Base-by-base conservation (phyloP, 1,140 invertebrate genomes). In the Halesus radiatus region DNA sequence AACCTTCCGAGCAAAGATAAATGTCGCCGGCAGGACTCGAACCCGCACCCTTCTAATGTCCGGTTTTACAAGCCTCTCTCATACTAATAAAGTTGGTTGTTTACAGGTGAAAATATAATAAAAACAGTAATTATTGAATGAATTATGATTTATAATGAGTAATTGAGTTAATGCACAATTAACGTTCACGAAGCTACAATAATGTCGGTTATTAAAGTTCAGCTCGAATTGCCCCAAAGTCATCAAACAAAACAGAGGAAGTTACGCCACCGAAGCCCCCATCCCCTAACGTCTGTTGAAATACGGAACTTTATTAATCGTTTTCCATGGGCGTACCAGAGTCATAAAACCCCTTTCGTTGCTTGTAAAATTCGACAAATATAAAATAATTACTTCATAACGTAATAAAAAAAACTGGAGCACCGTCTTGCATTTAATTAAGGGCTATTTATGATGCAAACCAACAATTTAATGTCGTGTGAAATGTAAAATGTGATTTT, bases 171-270 rank as follows among this genome's bases (percentile, higher is more conserved):
- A n/a, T 18, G 5, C 20, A 23, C n/a, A n/a, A n/a, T 60, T 60
- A 60, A 60, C 23, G 18, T 60, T 23, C 56, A 15, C 56, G 10
- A 60, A 60, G 56, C 56, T 60, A 60, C 23, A 60, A 60, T 60
- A 60, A 60, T 60, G 18, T 18, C 23, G 56, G 56, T 20, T 60
- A 60, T 60, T 23, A 60, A 60, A 60, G 56, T 60, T 60, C 56
- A 60, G 16, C 20, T 13, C 16, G 16, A 20, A 56, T 20, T 56
- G 53, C 13, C 53, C 32, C 37, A n/a, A n/a, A 56, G 54, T 4
- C 54, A 22, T 56, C 54, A 20, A 60, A 60, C 20, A 60, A 60
- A 45, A 60, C 18, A 18, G 56, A 23, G 56, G 6, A 60, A 60
- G 56, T 23, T 60, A 60, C 56, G 56, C 56, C 56, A 60, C 56